These are phyloP conservation scores for Lasioglossum pauxillum DNA, from an alignment of 2,888 invertebrate species.

Conservation along the genomic window DNA sequence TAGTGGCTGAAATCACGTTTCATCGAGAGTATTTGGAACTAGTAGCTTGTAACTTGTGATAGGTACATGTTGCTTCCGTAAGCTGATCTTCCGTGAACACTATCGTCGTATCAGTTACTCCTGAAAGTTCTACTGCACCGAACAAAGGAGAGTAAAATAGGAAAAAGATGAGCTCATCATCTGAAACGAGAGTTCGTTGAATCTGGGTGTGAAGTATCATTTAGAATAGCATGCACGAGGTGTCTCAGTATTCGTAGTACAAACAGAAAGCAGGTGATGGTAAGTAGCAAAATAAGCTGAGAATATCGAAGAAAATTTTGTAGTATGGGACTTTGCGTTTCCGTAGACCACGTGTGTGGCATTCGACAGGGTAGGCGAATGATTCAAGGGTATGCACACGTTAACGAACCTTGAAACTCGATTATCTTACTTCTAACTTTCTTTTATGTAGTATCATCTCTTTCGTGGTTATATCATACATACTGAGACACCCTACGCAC, in stretches of 20 bases:
- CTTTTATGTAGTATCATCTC: not conserved
- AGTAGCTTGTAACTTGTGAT: too few relatives aligned
- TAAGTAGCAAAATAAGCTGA: not conserved
- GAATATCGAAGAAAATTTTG: not conserved
- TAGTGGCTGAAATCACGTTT: too few relatives aligned
- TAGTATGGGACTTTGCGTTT: not conserved
- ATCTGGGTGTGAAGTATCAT: not conserved
- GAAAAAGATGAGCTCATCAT: not conserved
- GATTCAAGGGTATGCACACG: not conserved
- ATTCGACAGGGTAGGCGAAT: too few relatives aligned
- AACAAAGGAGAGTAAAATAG: conserved; percentile 3
- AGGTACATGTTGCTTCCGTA: too few relatives aligned
- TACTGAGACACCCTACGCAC: not conserved
- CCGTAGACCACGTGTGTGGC: too few relatives aligned
- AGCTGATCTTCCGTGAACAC: too few relatives aligned
- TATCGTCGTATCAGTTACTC: too few relatives aligned
- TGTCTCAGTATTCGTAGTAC: not conserved
- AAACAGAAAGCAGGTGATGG: not conserved
- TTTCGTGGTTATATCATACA: not conserved
- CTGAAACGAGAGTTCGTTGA: not conserved
- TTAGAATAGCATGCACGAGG: not conserved
- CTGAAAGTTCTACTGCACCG: not conserved
- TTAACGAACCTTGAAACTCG: not conserved
- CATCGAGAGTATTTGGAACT: too few relatives aligned
- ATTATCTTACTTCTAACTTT: not conserved